phyloP scores from a whole-genome alignment of 2,113 vertebrate species.

The Isurus oxyrinchus region DNA sequence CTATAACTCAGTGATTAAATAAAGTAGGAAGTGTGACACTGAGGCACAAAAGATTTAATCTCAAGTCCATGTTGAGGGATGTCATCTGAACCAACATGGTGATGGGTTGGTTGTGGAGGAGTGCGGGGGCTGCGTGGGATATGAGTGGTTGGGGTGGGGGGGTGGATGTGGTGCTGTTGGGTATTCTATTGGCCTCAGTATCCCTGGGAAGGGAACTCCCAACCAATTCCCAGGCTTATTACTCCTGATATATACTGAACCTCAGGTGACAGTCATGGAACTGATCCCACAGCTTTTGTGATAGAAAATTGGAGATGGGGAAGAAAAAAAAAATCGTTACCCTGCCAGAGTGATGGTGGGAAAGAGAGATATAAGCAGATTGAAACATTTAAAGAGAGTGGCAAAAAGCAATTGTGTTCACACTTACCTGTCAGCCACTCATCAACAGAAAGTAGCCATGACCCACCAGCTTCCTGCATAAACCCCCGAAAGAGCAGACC shows the following conservation, averaged over 20 bases:
- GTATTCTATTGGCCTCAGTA: background rate
- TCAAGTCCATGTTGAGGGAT: background rate
- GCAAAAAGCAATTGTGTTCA: background rate
- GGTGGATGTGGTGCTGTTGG: background rate
- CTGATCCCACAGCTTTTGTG: too few relatives aligned
- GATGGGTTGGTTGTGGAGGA: background rate
- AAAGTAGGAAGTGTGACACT: background rate
- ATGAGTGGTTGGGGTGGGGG: background rate
- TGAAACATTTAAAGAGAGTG: background rate
- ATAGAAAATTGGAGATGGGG: background rate
- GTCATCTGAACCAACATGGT: background rate
- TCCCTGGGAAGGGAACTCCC: background rate
- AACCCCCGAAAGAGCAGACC: background rate
- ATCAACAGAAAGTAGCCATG: background rate
- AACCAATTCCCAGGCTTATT: background rate
- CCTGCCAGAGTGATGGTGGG: background rate
- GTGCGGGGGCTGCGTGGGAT: background rate
- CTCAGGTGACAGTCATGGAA: background rate
- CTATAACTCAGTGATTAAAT: background rate
- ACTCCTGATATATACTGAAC: background rate
- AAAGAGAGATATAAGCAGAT: too few relatives aligned
- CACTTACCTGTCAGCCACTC: background rate
- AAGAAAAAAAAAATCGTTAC: background rate
- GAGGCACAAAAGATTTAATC: background rate
- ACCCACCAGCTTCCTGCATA: background rate